A percentile compares a stretch with the other conserved stretches of the same genome.
Evolutionary conservation across 2,797 vertebrate genomes (phyloP).

Genomic region (Hylomyscus alleni): DNA sequence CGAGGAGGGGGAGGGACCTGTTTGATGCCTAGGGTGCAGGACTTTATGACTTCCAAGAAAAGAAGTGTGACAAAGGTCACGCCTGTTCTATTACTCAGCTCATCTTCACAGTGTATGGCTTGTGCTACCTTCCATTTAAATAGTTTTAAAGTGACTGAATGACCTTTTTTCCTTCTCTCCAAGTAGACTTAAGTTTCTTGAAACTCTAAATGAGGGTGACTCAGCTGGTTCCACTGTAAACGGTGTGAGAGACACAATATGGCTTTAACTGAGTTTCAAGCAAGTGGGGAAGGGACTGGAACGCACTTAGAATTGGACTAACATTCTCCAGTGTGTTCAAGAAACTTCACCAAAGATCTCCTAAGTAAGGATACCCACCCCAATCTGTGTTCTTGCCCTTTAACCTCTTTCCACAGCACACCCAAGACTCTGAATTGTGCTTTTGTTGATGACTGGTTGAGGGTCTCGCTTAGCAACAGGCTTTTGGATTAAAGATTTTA

Average conservation of each 20-base stretch:
- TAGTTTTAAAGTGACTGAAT: neutral
- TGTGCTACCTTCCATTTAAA: neutral
- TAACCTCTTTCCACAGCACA: neutral
- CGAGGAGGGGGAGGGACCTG: neutral
- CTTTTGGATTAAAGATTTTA: neutral
- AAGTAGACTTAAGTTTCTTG: neutral
- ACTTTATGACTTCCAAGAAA: neutral
- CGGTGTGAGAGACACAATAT: neutral
- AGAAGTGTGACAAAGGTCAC: neutral
- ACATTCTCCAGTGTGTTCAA: neutral
- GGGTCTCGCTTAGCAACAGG: neutral
- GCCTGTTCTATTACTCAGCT: neutral
- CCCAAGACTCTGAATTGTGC: neutral
- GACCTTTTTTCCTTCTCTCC: neutral
- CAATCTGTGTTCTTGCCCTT: neutral
- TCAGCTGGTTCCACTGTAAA: neutral
- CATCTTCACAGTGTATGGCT: neutral
- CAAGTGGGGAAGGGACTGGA: neutral
- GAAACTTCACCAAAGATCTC: slow-evolving; percentile 18
- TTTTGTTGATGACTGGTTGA: neutral
- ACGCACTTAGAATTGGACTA: neutral
- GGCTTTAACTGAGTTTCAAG: neutral
- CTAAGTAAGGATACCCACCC: neutral
- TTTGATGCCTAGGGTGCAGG: neutral
- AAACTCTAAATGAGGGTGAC: neutral